Conservation (phyloP, 1,140 invertebrate species). For the Belonocnema kinseyi region DNA sequence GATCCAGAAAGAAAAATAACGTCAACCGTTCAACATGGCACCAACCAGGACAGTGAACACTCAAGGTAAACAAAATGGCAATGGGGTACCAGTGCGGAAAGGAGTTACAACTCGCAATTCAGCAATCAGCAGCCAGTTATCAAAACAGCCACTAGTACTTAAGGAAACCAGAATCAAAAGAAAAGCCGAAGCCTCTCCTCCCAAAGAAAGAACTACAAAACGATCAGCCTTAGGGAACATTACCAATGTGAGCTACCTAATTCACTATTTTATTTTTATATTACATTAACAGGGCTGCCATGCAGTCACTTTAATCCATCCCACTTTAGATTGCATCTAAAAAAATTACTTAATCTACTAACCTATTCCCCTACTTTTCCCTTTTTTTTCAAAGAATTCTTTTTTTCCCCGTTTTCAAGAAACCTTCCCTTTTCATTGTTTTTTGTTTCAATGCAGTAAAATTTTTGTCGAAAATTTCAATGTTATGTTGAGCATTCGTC, state of each 20-base stretch:
- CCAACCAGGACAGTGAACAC: constrained; percentile 76
- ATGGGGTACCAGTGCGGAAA: constrained; percentile 61
- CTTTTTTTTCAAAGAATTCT: no score
- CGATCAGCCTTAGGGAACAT: constrained; percentile 86
- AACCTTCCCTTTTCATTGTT: no score
- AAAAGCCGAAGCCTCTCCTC: constrained; percentile 76
- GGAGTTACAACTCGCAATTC: constrained; percentile 72
- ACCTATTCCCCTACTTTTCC: no score
- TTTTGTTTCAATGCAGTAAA: no score
- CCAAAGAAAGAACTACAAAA: constrained; percentile 76
- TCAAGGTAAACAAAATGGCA: constrained; percentile 69
- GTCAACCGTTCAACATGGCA: constrained; percentile 72
- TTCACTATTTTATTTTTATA: constrained; percentile 31
- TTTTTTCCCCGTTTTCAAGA: no score
- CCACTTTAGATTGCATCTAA: no score
- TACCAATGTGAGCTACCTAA: constrained; percentile 79
- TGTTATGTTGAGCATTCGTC: no score
- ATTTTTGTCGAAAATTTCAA: no score
- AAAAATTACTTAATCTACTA: no score
- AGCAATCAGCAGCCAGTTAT: constrained; percentile 47
- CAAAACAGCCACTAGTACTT: constrained; percentile 51
- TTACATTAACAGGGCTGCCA: not conserved
- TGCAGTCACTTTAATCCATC: no score
- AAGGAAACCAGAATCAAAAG: constrained; percentile 70
- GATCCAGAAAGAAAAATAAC: not conserved